Percentiles rank a stretch among this genome's conserved stretches.
Conservation (phyloP, 2,113 vertebrate genomes). For the Hypanus sabinus region DNA sequence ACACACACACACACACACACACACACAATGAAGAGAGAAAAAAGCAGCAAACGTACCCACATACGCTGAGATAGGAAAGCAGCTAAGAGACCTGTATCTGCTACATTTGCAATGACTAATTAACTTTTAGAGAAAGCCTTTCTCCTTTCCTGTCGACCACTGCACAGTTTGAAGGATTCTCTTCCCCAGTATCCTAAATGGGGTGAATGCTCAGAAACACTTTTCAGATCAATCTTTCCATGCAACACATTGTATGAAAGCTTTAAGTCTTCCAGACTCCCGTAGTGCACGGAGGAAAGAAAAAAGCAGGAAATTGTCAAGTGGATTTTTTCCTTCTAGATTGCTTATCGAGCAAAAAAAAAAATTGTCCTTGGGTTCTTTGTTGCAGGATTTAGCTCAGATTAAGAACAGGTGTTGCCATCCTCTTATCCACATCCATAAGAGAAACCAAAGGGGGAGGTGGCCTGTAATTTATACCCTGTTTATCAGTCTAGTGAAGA, state of each 20-base stretch:
- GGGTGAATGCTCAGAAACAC: constrained; percentile 61
- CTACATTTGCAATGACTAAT: background rate
- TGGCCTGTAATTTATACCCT: constrained; percentile 54
- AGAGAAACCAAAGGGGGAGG: constrained; percentile 43
- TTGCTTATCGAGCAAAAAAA: constrained; percentile 54
- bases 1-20: too few species aligned
- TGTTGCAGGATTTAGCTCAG: constrained; percentile 60
- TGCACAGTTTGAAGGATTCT: constrained; percentile 64
- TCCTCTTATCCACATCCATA: constrained; percentile 63
- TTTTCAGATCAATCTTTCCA: constrained; percentile 56
- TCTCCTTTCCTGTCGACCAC: constrained; percentile 53
- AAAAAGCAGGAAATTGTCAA: background rate
- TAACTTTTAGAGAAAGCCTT: constrained; percentile 56
- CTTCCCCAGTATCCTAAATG: constrained; percentile 64
- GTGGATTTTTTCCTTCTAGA: constrained; percentile 24
- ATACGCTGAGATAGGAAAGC: constrained; percentile 46
- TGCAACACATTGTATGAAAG: constrained; percentile 59
- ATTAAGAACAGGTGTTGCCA: constrained; percentile 52
- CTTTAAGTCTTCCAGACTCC: constrained; percentile 24
- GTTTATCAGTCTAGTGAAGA: constrained; percentile 60
- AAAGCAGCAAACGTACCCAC: constrained; percentile 36
- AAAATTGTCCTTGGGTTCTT: constrained; percentile 51
- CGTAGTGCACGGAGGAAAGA: background rate
- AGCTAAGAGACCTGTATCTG: constrained; percentile 47
- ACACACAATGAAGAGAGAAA: background rate